Percentiles rank a stretch among this genome's conserved stretches.
Evolutionary conservation across 2,888 invertebrate species (phyloP).

Genomic region (Unio pictorum): DNA sequence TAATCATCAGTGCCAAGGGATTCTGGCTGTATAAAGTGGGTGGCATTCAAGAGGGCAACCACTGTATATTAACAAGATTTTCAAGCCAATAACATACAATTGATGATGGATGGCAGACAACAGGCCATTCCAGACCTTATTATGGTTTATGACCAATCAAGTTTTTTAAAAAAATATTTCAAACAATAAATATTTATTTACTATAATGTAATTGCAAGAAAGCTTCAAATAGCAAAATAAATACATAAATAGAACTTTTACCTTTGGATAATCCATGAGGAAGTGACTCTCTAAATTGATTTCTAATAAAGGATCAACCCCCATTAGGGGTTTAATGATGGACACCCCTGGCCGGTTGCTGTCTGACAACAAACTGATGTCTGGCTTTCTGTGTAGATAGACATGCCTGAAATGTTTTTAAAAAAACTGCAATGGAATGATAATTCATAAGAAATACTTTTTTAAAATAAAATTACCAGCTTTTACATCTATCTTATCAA

Average conservation of each 20-base stretch:
- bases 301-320: slow-evolving; percentile 67
- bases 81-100: background rate
- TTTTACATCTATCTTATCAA: too few species aligned
- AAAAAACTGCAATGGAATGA: background rate
- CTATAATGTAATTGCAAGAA: too few species aligned
- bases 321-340: slow-evolving; percentile 71
- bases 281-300: slow-evolving; percentile 70
- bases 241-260: slow-evolving; percentile 13
- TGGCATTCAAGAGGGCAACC: too few species aligned
- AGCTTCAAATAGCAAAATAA: too few species aligned
- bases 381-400: slow-evolving; percentile 44
- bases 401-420: slow-evolving; percentile 42
- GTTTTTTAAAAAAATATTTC: too few species aligned
- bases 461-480: background rate
- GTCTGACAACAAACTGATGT: slow-evolving; percentile 49
- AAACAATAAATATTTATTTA: too few species aligned
- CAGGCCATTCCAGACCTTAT: background rate
- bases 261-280: slow-evolving; percentile 68
- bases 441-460: background rate
- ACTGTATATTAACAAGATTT: background rate
- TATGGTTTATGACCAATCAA: too few species aligned
- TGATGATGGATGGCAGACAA: background rate
- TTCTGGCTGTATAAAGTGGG: too few species aligned
- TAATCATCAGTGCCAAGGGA: too few species aligned
- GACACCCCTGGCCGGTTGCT: slow-evolving; percentile 66